Percentiles rank a stretch among this genome's conserved stretches.
phyloP scores from a whole-genome alignment of 2,113 vertebrate genomes.

The Triplophysa tibetana region DNA sequence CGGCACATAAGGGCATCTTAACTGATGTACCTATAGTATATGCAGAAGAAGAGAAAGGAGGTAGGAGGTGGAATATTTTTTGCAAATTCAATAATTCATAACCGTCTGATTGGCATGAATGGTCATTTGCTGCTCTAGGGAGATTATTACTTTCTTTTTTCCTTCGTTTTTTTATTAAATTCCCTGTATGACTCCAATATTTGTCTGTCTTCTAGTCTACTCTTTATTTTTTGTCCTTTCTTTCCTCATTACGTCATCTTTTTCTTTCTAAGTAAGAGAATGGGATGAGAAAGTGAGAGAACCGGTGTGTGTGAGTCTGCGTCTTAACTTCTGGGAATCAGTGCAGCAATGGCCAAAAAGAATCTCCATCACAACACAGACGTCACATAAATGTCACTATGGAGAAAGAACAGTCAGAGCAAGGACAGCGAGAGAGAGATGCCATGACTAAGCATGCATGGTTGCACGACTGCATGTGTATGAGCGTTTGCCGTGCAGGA shows the following conservation, averaged over 20 bases:
- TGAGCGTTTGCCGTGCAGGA: constrained; percentile 3
- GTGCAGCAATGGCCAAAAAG: constrained; percentile 38
- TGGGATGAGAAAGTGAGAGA: background rate
- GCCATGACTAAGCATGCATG: constrained; percentile 14
- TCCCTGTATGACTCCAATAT: background rate
- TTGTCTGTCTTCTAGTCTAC: background rate
- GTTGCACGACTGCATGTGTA: background rate
- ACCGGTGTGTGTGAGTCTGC: background rate
- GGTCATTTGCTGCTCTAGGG: constrained; percentile 8
- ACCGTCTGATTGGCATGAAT: constrained; percentile 5
- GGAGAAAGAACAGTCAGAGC: constrained; percentile 18
- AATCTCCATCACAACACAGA: constrained; percentile 38
- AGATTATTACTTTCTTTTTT: background rate
- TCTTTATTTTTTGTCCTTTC: background rate
- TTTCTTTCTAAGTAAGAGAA: constrained; percentile 7
- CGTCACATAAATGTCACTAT: constrained; percentile 36
- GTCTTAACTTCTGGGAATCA: constrained; percentile 32
- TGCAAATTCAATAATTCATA: constrained; percentile 40
- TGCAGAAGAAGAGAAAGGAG: constrained; percentile 21
- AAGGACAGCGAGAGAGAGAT: constrained; percentile 8
- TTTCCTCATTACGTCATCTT: constrained; percentile 7
- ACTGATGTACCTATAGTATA: background rate
- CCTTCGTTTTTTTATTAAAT: constrained; percentile 11
- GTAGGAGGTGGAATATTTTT: constrained; percentile 27
- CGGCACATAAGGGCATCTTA: too few species aligned